Base-by-base conservation (phyloP, 2,113 vertebrate species). In the Uropsilus gracilis region DNA sequence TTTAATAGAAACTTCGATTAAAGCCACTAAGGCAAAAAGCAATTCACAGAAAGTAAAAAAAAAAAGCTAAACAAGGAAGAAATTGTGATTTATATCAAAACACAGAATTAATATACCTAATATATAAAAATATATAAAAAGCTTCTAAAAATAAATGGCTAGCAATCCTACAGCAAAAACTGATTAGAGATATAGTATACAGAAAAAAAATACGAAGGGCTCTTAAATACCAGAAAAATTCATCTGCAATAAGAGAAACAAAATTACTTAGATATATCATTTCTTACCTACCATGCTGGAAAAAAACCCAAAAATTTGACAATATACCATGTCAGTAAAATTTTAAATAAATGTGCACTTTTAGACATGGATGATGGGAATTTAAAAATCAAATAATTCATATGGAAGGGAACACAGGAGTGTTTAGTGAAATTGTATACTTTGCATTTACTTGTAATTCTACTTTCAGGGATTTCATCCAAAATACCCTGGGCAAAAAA, bases 111-210 rank as follows among this genome's bases (percentile, higher is more conserved):
- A 37, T 73, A 90, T 39, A 66, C 9, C 48, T 75, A 86, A 77
- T 39, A 75, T 18, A 91, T 50, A 11, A 72, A 68, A 86, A 77
- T 39, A 75, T 18, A 91, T 50, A 11, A 72, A 68, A 22, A 64
- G 18, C 14, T 77, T 76, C 89, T 68, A 86, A 94, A 88, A 94
- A 50, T 64, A 66, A 90, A 81, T 75, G 4, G 22, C 22, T 63
- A 93, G 90, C 14, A 90, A 96, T 34, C 53, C 26, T 73, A 83
- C 2, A 72, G 63, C 50, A 90, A 86, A 94, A 77, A 64, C 6
- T 17, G 63, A 28, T 39, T 87, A 39, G 24, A 48, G 6, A 48
- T 46, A 82, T 34, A 17, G 34, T 55, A 66, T 24, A 46, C 20
- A 94, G 34, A 69, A 81, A 86, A 86, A 89, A 77, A 61, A 82